Percentiles rank a stretch among this genome's conserved stretches.
phyloP scores from a whole-genome alignment of 2,113 vertebrate species.

The Alces alces region DNA sequence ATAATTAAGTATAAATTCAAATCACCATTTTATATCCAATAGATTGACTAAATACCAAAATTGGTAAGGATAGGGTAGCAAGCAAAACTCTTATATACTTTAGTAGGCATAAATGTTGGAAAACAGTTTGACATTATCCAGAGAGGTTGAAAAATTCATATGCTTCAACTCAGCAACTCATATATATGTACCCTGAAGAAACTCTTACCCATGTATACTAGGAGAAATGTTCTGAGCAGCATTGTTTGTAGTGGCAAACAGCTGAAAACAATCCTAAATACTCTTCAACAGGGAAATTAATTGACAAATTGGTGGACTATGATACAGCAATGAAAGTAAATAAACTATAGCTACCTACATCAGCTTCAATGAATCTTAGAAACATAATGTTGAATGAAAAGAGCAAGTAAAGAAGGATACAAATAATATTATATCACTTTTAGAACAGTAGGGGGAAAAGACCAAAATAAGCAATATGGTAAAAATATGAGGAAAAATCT shows the following conservation, averaged over 20 bases:
- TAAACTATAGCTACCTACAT: background rate
- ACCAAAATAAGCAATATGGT: background rate
- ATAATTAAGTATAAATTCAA: slow-evolving; percentile 32
- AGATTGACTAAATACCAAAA: slow-evolving; percentile 23
- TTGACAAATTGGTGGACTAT: background rate
- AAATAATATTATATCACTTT: background rate
- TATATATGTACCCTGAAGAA: background rate
- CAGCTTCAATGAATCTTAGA: background rate
- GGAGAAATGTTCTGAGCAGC: background rate
- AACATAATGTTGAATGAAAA: background rate
- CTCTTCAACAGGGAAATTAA: background rate
- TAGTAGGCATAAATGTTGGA: slow-evolving; percentile 14
- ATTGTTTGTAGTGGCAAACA: slow-evolving; percentile 4
- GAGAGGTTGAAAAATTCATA: slow-evolving; percentile 4
- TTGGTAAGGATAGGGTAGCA: background rate
- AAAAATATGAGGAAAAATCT: background rate
- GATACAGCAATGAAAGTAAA: slow-evolving; percentile 7
- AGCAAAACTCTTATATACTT: background rate
- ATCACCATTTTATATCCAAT: slow-evolving; percentile 19
- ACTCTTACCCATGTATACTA: background rate
- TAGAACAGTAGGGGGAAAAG: background rate
- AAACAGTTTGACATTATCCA: slow-evolving; percentile 33
- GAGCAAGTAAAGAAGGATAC: background rate
- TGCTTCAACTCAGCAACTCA: background rate
- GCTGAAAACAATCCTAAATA: background rate